These are phyloP conservation scores for Hypsopygia costalis DNA, from an alignment of 2,888 invertebrate genomes.

Conservation along the genomic window DNA sequence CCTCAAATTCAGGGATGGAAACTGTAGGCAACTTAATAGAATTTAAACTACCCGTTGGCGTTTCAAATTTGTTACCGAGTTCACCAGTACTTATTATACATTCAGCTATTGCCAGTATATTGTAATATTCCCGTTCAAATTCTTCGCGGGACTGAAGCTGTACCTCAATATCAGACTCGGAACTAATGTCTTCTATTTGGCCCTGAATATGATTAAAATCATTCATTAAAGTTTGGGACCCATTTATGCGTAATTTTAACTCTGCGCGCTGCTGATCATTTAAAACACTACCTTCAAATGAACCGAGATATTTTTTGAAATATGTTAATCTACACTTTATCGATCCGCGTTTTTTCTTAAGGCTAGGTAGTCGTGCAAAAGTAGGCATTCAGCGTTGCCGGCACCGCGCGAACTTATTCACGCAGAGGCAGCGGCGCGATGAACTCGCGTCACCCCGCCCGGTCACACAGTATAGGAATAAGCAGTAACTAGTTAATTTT, in stretches of 20 bases:
- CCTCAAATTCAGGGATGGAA: not conserved
- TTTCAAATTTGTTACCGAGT: not conserved
- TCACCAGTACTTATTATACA: not conserved
- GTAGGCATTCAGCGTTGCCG: too few relatives aligned
- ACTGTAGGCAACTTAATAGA: slow-evolving; percentile 11
- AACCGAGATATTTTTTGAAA: slow-evolving; percentile 1
- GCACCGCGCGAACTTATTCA: too few relatives aligned
- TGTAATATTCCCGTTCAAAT: slow-evolving; percentile 1
- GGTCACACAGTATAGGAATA: too few relatives aligned
- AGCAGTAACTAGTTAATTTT: too few relatives aligned
- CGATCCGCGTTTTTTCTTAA: slow-evolving; percentile 1
- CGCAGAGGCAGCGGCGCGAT: too few relatives aligned
- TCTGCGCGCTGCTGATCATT: not conserved
- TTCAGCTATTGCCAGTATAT: slow-evolving; percentile 1
- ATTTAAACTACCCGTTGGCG: not conserved
- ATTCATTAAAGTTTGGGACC: not conserved
- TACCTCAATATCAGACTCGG: not conserved
- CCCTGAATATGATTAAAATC: slow-evolving; percentile 3
- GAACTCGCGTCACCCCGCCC: too few relatives aligned
- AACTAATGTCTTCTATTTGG: not conserved
- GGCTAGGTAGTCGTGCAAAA: too few relatives aligned
- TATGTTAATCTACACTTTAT: not conserved
- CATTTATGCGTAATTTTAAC: not conserved
- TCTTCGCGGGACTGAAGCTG: not conserved
- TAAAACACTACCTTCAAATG: not conserved